Evolutionary conservation across 2,113 vertebrate species (phyloP).

Genomic region (Labeo catla): DNA sequence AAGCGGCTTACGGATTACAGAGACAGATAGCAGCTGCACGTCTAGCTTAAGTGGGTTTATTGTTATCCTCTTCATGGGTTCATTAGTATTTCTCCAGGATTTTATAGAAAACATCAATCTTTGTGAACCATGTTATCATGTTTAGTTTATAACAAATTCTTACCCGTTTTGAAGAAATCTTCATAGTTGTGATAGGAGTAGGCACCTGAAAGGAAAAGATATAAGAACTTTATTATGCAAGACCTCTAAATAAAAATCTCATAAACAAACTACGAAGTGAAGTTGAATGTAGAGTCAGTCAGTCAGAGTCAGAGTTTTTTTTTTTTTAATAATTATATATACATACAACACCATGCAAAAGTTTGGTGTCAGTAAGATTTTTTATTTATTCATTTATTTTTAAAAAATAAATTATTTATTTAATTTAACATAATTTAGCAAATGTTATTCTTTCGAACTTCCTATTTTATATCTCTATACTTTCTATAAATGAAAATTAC

Average conservation of each 20-base stretch:
- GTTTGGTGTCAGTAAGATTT: neutral
- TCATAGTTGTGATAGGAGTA: conserved; percentile 91
- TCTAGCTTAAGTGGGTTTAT: neutral
- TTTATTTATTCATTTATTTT: too few species aligned
- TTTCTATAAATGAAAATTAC: neutral
- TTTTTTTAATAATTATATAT: too few species aligned
- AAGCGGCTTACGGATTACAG: conserved; percentile 52
- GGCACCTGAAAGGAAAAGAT: conserved; percentile 78
- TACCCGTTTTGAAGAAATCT: conserved; percentile 97
- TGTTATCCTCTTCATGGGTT: neutral
- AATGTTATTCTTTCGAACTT: neutral
- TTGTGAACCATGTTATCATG: conserved; percentile 18
- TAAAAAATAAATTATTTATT: neutral
- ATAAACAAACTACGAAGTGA: too few species aligned
- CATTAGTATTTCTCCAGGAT: neutral
- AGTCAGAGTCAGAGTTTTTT: too few species aligned
- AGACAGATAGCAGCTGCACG: neutral
- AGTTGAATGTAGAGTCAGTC: neutral
- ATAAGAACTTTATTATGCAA: neutral
- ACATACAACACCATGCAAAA: neutral
- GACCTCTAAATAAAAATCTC: too few species aligned
- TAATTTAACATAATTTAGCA: too few species aligned
- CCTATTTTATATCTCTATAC: neutral
- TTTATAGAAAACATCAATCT: conserved; percentile 19
- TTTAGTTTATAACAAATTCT: conserved; percentile 59